Base-by-base conservation (phyloP, 2,113 vertebrate genomes). In the Muntiacus muntjak region DNA sequence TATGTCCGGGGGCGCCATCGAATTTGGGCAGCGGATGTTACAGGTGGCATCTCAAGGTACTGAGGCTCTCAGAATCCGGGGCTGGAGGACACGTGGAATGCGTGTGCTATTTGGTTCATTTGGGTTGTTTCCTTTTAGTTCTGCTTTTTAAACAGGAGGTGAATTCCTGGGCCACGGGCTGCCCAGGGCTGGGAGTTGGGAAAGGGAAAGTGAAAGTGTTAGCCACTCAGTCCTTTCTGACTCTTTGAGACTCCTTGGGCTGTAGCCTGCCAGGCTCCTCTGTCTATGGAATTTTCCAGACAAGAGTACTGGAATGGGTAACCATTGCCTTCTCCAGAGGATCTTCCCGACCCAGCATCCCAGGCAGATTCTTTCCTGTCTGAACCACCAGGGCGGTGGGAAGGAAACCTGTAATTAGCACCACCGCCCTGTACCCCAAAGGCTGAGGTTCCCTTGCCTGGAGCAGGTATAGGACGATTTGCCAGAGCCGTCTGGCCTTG, bases 11-110 rank as follows among this genome's bases (percentile, higher is more conserved):
- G 99, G 99, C 30, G 99, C 99, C 33, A 99, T 99, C 3, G 99
- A 99, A 98, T 99, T 99, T 52, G 99, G 99, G 55, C 99, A 99
- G 96, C 98, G 98, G 58, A 99, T 99, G 99, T 98, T 99, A 54
- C 99, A 99, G 95, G 99, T 99, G 82, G 99, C 99, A 1, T 99
- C 99, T 15, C 99, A 99, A 99, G 99, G 99, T 99, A 99, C 0
- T 82, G 3, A 25, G 60, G 6, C 40, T 89, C 60, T 47, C 13
- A 28, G 60, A 26, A 21, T 1, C 0, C 1, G 1, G 78, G 57
- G 33, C 55, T 13, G 9, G 9, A 14, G 43, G 16, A n/a, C 55
- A 47, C 4, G 2, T 0, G 16, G 43, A 2, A 5, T 54, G 4
- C 0, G 2, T 28, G 45, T 76, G 54, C 52, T 17, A 1, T 19